These are phyloP conservation scores for Ictalurus furcatus DNA, from an alignment of 2,113 vertebrate genomes.

Conservation along the genomic window DNA sequence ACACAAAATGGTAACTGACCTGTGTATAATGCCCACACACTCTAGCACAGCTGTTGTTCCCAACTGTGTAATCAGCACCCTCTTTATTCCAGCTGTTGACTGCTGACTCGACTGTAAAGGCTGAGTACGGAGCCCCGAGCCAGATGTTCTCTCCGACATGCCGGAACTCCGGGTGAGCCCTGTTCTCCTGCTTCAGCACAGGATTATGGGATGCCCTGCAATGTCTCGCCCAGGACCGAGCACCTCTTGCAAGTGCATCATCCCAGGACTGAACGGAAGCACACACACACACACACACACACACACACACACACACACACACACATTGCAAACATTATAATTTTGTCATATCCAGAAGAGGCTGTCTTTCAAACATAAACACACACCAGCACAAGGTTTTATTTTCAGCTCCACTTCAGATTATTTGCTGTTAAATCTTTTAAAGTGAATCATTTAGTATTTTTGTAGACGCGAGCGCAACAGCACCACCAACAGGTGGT, in stretches of 20 bases:
- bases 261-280: constrained; percentile 56
- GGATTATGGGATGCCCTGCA: constrained; percentile 52
- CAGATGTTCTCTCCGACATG: constrained; percentile 58
- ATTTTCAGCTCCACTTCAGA: background rate
- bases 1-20: constrained; percentile 27
- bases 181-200: constrained; percentile 24
- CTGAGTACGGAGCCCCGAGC: constrained; percentile 35
- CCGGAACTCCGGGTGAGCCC: constrained; percentile 45
- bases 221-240: constrained; percentile 50
- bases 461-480: background rate
- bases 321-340: background rate
- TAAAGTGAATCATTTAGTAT: background rate
- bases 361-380: background rate
- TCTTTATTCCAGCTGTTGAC: constrained; percentile 50
- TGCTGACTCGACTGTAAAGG: constrained; percentile 48
- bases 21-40: constrained; percentile 61
- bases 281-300: constrained; percentile 14
- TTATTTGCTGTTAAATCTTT: background rate
- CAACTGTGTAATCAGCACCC: constrained; percentile 40
- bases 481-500: too few relatives aligned
- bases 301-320: background rate
- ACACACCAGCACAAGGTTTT: background rate
- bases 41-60: constrained; percentile 41
- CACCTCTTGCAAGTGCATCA: constrained; percentile 52
- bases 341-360: background rate